Evolutionary conservation across 2,797 vertebrate species (phyloP).

Genomic region (Lagodon rhomboides): DNA sequence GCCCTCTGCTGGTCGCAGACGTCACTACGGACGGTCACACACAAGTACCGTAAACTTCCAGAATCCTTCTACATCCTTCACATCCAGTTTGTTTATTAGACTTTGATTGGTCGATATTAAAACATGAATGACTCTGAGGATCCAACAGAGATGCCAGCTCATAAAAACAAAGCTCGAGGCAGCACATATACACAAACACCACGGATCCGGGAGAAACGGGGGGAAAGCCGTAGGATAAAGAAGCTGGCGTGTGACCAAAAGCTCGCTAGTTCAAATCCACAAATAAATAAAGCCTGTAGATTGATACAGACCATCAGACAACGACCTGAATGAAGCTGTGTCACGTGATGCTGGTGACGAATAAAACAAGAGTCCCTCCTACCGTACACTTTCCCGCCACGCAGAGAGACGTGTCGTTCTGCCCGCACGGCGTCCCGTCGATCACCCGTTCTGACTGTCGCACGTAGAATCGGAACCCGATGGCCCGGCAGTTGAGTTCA

Average conservation of each 20-base stretch:
- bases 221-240: not conserved
- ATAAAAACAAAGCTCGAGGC: not conserved
- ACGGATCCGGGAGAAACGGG: not conserved
- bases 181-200: not conserved
- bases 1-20: slow-evolving; percentile 75
- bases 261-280: not conserved
- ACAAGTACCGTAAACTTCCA: not conserved
- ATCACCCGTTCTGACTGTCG: slow-evolving; percentile 91
- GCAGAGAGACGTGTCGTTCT: slow-evolving; percentile 89
- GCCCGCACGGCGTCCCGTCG: slow-evolving; percentile 94
- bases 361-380: slow-evolving; percentile 34
- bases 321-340: not conserved
- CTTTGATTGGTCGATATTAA: not conserved
- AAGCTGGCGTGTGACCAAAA: not conserved
- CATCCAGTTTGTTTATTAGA: not conserved
- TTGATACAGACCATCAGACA: not conserved
- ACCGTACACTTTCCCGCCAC: slow-evolving; percentile 94
- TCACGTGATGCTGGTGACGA: not conserved
- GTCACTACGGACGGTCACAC: not conserved
- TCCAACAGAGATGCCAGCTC: not conserved
- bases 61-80: not conserved
- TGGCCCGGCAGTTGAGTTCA: slow-evolving; percentile 93
- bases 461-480: slow-evolving; percentile 96
- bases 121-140: not conserved
- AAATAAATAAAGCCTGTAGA: not conserved